Conservation (phyloP, 2,113 vertebrate genomes). For the Morone saxatilis region DNA sequence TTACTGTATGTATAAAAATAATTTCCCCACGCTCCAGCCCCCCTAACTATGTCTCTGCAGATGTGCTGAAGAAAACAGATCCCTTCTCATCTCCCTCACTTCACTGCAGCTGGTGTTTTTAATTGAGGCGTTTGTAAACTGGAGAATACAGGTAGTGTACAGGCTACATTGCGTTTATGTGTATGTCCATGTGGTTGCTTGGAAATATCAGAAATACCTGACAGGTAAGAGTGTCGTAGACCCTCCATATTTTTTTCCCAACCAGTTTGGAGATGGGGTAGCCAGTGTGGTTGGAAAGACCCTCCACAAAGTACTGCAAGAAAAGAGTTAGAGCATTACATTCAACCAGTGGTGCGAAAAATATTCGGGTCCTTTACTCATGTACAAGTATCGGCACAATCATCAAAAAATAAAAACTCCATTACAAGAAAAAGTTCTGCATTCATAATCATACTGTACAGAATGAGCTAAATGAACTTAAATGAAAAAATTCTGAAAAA, state of each 20-base stretch:
- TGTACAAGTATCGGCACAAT: not conserved
- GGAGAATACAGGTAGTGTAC: not conserved
- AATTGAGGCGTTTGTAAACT: not conserved
- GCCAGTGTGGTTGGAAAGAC: conserved; percentile 77
- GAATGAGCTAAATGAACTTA: not conserved
- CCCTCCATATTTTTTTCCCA: conserved; percentile 70
- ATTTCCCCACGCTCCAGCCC: not conserved
- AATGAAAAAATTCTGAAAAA: no score
- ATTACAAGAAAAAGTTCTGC: not conserved
- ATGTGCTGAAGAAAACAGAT: conserved; percentile 32
- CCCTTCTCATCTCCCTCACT: not conserved
- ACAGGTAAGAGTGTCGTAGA: conserved; percentile 78
- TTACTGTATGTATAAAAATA: conserved; percentile 37
- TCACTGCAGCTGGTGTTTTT: conserved; percentile 19
- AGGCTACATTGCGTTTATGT: not conserved
- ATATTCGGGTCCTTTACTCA: not conserved
- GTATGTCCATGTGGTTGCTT: not conserved
- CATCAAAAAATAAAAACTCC: not conserved
- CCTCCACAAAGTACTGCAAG: conserved; percentile 75
- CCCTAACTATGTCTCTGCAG: conserved; percentile 13
- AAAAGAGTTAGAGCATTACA: conserved; percentile 10
- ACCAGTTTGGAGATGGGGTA: conserved; percentile 71
- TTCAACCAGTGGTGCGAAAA: not conserved
- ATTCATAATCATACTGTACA: not conserved
- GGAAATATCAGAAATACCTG: conserved; percentile 66